These are phyloP conservation scores for Oedothorax gibbosus DNA, from an alignment of 1,140 invertebrate species.

Conservation along the genomic window DNA sequence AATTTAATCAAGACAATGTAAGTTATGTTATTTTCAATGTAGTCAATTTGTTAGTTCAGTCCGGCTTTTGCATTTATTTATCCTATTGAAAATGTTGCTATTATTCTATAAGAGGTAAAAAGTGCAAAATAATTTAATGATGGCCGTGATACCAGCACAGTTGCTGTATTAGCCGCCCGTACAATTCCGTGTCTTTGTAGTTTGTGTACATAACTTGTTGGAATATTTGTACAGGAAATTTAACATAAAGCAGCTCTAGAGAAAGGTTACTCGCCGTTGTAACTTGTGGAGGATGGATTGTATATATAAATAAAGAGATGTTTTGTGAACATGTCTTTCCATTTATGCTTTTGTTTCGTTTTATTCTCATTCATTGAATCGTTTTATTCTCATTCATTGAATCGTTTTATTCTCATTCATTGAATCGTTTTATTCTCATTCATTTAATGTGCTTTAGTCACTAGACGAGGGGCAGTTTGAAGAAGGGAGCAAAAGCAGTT, in stretches of 20 bases:
- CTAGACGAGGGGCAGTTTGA: too few relatives aligned
- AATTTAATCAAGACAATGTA: too few relatives aligned
- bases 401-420: not conserved
- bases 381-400: not conserved
- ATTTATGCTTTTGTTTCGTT: not conserved
- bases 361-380: not conserved
- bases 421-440: not conserved
- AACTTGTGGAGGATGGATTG: constrained; percentile 26
- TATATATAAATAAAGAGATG: constrained; percentile 48
- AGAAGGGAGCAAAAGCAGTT: too few relatives aligned
- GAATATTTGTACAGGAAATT: constrained; percentile 59
- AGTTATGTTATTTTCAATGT: too few relatives aligned
- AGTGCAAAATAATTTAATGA: too few relatives aligned
- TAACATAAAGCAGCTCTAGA: constrained; percentile 39
- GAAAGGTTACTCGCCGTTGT: constrained; percentile 34
- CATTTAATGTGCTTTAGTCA: too few relatives aligned
- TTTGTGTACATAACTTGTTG: constrained; percentile 57
- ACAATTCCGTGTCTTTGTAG: constrained; percentile 28
- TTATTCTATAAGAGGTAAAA: too few relatives aligned
- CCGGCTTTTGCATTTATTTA: too few relatives aligned
- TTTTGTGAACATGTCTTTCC: constrained; percentile 37
- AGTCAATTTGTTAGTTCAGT: too few relatives aligned
- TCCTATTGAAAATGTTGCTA: too few relatives aligned
- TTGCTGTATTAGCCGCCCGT: too few relatives aligned
- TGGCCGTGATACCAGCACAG: not conserved